Evolutionary conservation across 2,888 invertebrate species (phyloP), one percentile per base, ranked within the genome.

Genomic region (Andrena minutula): DNA sequence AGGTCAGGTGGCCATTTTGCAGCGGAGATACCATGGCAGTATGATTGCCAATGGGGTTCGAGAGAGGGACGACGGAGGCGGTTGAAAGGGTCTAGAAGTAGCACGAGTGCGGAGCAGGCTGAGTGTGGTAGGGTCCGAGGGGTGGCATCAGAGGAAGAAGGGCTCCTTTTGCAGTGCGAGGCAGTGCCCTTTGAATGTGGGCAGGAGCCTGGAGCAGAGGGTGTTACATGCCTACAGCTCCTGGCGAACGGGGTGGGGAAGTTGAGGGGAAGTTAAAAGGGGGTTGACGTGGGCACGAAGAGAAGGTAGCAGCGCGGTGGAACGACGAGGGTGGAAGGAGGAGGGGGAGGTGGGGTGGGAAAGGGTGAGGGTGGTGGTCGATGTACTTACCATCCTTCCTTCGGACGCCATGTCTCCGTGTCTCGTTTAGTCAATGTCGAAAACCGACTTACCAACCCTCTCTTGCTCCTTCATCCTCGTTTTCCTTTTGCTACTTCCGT

Each of bases 381-480:
- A 86, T 82, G 86, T 83, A 87, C 88, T 88, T 87, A 83, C 88
- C 88, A 87, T 88, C 84, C 85, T 87, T 86, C 83, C 89, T 88
- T 88, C 85, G 88, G 87, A 88, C 89, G 88, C 88, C 89, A 86
- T 91, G 90, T 89, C 90, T 89, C 87, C 89, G 88, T 88, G 89
- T 90, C 91, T 90, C 91, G 90, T 91, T 91, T 91, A 91, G 90
- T 91, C 90, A 91, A 90, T 87, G 91, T 91, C 91, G 90, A 91
- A 90, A 88, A 86, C 87, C 89, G 89, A 89, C 90, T 87, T 87
- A 89, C 89, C 83, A 75, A 81, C 78, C 82, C 79, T 65, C 83
- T 75, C 82, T 63, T 61, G 75, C 79, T 58, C 65, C 64, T 66
- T 41, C 79, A 35, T 72, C 71, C 78, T 76, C 73, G 68, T 79